Evolutionary conservation across 2,113 vertebrate genomes (phyloP).

Genomic region (Megaceryle maxima): DNA sequence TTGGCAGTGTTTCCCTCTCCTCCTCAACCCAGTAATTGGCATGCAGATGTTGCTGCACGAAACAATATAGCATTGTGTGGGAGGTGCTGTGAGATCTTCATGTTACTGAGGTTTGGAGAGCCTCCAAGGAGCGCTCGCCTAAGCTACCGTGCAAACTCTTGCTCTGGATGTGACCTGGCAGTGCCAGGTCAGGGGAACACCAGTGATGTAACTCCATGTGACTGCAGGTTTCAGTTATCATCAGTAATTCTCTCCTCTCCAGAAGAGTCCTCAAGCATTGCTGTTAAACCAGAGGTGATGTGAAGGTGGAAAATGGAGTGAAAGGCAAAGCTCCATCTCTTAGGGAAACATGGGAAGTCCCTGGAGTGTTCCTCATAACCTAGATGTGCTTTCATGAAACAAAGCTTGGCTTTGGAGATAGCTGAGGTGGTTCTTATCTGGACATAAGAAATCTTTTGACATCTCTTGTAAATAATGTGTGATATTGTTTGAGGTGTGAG

Average conservation of each 20-base stretch:
- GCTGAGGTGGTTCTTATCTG: not conserved
- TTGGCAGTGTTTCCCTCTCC: not conserved
- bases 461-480: not conserved
- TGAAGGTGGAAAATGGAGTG: not conserved
- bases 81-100: not conserved
- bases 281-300: not conserved
- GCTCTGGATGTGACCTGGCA: not conserved
- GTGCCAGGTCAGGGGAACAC: not conserved
- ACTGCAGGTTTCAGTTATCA: not conserved
- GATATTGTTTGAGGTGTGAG: too few species aligned
- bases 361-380: not conserved
- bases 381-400: not conserved
- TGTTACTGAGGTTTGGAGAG: not conserved
- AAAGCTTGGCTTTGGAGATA: not conserved
- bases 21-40: not conserved
- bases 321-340: not conserved
- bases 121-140: not conserved
- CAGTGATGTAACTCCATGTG: not conserved
- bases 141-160: not conserved
- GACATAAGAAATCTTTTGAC: not conserved
- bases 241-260: not conserved
- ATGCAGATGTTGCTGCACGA: not conserved
- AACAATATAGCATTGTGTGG: not conserved
- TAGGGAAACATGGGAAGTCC: not conserved
- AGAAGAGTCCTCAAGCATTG: rapidly evolving